phyloP scores from a whole-genome alignment of 1,140 invertebrate species.

The Panagrolaimus sp. region DNA sequence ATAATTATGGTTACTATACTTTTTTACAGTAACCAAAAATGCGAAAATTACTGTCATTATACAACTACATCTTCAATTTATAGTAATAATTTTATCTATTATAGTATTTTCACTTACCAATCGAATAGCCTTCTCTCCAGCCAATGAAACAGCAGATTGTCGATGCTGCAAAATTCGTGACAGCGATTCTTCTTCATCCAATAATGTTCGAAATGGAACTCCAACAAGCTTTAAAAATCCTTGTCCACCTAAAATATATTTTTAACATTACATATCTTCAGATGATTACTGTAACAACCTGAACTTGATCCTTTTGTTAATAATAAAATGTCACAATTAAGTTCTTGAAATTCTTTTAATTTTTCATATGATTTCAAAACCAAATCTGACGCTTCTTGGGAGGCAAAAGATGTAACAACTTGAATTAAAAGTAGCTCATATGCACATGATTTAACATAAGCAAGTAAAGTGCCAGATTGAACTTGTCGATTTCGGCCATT shows the following conservation, averaged over 20 bases:
- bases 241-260: slow-evolving; percentile 32
- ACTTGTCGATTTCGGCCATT: slow-evolving; percentile 30
- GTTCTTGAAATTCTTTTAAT: slow-evolving; percentile 35
- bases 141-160: slow-evolving; percentile 39
- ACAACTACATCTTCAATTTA: too few relatives aligned
- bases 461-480: slow-evolving; percentile 37
- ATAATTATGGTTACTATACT: too few relatives aligned
- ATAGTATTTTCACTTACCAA: too few relatives aligned
- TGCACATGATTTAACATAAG: slow-evolving; percentile 39
- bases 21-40: too few relatives aligned
- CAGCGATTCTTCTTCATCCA: slow-evolving; percentile 46
- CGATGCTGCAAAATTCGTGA: slow-evolving; percentile 40
- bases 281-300: slow-evolving; percentile 15
- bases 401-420: slow-evolving; percentile 36
- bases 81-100: too few relatives aligned
- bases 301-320: slow-evolving; percentile 32
- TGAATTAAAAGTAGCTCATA: slow-evolving; percentile 44
- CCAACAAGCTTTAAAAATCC: slow-evolving; percentile 49
- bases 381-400: slow-evolving; percentile 40
- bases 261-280: neutral
- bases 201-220: slow-evolving; percentile 37
- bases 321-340: slow-evolving; percentile 43
- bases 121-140: slow-evolving; percentile 36
- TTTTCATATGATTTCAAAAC: slow-evolving; percentile 45
- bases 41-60: too few relatives aligned